Evolutionary conservation across 2,113 vertebrate species (phyloP), one percentile per base, ranked within the genome.

Genomic region (Pan paniscus): DNA sequence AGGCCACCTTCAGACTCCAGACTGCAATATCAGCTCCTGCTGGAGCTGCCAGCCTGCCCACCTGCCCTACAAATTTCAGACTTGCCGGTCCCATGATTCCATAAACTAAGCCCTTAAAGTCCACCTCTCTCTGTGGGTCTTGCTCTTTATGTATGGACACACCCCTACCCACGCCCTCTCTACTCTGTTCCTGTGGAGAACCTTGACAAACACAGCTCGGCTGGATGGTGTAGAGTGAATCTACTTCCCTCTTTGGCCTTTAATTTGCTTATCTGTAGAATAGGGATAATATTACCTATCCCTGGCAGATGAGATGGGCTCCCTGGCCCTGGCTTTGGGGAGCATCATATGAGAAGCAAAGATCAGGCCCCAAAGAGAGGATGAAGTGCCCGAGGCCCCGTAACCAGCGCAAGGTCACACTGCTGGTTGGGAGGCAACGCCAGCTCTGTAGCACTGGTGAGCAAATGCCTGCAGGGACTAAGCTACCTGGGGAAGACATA

Each of bases 351-450:
- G 61, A 32, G 61, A 64, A 32, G 27, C 27, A 64, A 27, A 5
- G 5, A 64, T 64, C 61, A 30, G 38, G 14, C 79, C 40, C 10
- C 20, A 8, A 4, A 0, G 61, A n/a, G 38, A 73, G 6, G 67
- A 83, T 2, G 5, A 61, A 18, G 50, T 12, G 23, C 43, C 32
- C 0, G 32, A 2, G 8, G 17, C 84, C 67, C 52, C 4, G 4
- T 6, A 3, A 4, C 20, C 0, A 8, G 40, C 1, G 2, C 8
- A 6, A 5, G 27, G 84, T 23, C 32, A 48, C 38, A 3, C n/a
- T 0, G 1, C 70, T 22, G 13, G 30, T 13, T 20, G 16, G 50
- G 50, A 17, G 27, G 43, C 17, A 5, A 12, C 0, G 14, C 52
- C 9, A 18, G 16, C 14, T 14, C 8, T 8, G 46, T n/a, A 17